These are phyloP conservation scores for Falcaria lacertinaria DNA, from an alignment of 2,888 invertebrate genomes.

Conservation along the genomic window DNA sequence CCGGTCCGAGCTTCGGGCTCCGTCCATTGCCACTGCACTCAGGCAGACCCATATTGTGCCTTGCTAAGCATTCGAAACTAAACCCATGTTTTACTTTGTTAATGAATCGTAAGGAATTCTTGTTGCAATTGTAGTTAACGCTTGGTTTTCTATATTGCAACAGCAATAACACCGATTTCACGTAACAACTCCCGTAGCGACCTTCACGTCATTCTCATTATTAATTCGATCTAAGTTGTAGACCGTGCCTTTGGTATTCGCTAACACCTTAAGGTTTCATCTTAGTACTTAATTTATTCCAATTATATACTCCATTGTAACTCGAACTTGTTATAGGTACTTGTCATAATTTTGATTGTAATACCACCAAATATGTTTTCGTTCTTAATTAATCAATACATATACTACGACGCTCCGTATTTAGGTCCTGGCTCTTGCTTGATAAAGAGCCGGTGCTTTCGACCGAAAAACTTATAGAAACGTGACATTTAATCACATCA, in stretches of 20 bases:
- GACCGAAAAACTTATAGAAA: slow-evolving; percentile 4
- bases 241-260: slow-evolving; percentile 5
- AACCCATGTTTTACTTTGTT: not conserved
- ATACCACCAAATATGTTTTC: no score
- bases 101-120: not conserved
- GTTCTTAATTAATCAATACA: no score
- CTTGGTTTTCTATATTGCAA: not conserved
- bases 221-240: slow-evolving; percentile 7
- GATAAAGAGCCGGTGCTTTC: not conserved
- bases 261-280: slow-evolving; percentile 16
- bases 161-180: slow-evolving; percentile 1
- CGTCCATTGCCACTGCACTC: slow-evolving; percentile 39
- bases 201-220: slow-evolving; percentile 15
- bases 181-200: slow-evolving; percentile 6
- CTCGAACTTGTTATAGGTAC: no score
- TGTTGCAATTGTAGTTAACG: not conserved
- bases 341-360: no score
- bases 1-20: slow-evolving; percentile 29
- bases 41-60: slow-evolving; percentile 4
- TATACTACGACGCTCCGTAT: no score
- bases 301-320: no score
- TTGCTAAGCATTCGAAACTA: slow-evolving; percentile 2
- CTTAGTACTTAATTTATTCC: no score
- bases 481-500: slow-evolving; percentile 32
- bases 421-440: no score